Evolutionary conservation across 1,140 invertebrate genomes (phyloP).

Genomic region (Lepidurus packardi): DNA sequence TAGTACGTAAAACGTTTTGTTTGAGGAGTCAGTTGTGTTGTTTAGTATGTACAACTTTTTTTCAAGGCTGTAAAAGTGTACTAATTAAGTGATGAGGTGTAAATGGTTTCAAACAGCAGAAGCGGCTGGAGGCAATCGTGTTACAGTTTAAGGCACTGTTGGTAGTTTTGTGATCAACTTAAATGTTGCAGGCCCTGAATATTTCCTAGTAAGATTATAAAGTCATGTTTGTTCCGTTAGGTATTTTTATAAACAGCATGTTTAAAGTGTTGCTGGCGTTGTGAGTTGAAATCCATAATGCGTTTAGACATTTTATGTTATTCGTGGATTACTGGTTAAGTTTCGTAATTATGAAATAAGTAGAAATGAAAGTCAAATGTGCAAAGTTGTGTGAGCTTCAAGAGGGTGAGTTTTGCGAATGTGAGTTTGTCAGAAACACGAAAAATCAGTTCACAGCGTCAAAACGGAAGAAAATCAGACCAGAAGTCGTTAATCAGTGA

Average conservation of each 20-base stretch:
- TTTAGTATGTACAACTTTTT: neutral
- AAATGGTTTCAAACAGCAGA: neutral
- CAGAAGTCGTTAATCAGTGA: neutral
- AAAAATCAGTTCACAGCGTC: neutral
- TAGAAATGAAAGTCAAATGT: neutral
- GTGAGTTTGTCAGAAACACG: neutral
- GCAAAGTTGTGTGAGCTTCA: neutral
- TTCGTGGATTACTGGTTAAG: neutral
- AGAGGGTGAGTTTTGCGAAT: neutral
- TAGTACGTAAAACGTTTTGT: neutral
- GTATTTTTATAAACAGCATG: neutral
- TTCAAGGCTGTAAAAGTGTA: neutral
- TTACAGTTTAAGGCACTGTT: neutral
- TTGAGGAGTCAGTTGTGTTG: neutral
- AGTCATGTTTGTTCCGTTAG: no score
- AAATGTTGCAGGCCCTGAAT: no score
- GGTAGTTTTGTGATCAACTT: no score
- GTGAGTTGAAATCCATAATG: neutral
- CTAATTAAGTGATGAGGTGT: neutral
- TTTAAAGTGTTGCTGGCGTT: neutral
- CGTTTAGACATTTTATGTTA: neutral
- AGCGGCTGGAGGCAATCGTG: conserved; percentile 2
- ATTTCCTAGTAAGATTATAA: no score
- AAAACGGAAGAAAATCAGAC: neutral
- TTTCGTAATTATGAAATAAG: neutral